Evolutionary conservation across 2,888 invertebrate species (phyloP).

Genomic region (Nymphalis c-album): DNA sequence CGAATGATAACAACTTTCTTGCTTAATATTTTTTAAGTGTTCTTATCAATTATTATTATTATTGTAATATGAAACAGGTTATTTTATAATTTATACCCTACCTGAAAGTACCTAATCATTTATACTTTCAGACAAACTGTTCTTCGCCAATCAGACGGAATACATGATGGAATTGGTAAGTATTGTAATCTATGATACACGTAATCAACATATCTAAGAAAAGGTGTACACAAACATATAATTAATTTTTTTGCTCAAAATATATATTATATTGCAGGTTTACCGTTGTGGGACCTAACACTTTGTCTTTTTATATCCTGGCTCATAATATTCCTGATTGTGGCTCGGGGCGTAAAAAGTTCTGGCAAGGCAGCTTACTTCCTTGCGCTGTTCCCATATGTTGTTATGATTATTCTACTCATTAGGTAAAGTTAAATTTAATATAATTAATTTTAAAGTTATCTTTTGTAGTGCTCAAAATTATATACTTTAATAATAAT

Average conservation of each 20-base stretch:
- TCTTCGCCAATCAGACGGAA: conserved; percentile 62
- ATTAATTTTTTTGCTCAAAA: not conserved
- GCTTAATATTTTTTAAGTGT: not conserved
- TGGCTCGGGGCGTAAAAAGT: conserved; percentile 87
- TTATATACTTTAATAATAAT: no score
- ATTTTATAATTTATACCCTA: not conserved
- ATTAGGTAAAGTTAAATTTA: conserved; percentile 67
- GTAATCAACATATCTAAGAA: not conserved
- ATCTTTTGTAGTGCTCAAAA: no score
- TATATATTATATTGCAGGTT: conserved; percentile 55
- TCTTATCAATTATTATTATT: not conserved
- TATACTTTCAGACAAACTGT: conserved; percentile 60
- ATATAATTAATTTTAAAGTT: no score
- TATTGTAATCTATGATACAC: conserved; percentile 10
- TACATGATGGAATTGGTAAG: conserved; percentile 71
- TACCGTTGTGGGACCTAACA: conserved; percentile 86
- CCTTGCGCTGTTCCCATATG: conserved; percentile 92
- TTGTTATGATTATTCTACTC: conserved; percentile 87
- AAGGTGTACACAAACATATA: no score
- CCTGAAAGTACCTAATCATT: conserved; percentile 4
- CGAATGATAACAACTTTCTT: no score
- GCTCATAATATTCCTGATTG: conserved; percentile 85
- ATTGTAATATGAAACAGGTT: not conserved
- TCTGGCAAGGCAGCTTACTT: conserved; percentile 93
- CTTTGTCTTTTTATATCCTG: conserved; percentile 85